Evolutionary conservation across 2,797 vertebrate genomes (phyloP), one percentile per base, ranked within the genome.

Genomic region (Nyctalus aviator): DNA sequence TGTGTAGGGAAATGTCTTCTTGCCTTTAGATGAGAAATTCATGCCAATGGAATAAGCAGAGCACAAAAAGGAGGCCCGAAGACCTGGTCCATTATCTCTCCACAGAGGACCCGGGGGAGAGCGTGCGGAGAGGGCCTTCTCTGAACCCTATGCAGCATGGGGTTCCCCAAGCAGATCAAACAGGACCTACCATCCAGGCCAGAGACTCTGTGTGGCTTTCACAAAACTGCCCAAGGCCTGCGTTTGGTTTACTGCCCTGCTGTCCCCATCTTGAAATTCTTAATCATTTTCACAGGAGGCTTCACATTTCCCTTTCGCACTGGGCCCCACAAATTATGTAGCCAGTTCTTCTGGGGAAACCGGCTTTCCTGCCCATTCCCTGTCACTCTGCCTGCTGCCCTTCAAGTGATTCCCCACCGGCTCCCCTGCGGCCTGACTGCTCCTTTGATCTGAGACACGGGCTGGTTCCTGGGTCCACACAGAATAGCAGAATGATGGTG

Each of bases 391-490:
- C 86, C 30, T n/a, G 77, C 88, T 25, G 78, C 50, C 76, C 69
- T 94, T 89, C 81, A 55, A 76, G 44, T 3, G 57, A 79, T 57
- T 62, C 50, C 78, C n/a, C 59, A 44, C 55, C 41, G 32, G 73
- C 84, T 93, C 92, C 81, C 86, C 94, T 37, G 75, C 1, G 0
- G 95, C 73, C 85, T 8, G 73, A 48, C 53, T 4, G 21, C 72
- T 86, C 64, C 95, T 97, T 97, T 97, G 97, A 97, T 97, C 96
- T 97, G 93, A 96, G 88, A 88, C 91, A 71, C 37, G 3, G 83
- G 46, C 94, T 95, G 88, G 95, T 95, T 97, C 95, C 95, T 93
- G 92, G 96, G 97, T 96, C 97, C 92, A 6, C 35, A 35, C 64
- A 68, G 91, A 93, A 91, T 12, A 92, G 90, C 88, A 68, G 81